These are phyloP conservation scores for Perizoma affinitatum DNA, from an alignment of 2,888 invertebrate species.

Conservation along the genomic window DNA sequence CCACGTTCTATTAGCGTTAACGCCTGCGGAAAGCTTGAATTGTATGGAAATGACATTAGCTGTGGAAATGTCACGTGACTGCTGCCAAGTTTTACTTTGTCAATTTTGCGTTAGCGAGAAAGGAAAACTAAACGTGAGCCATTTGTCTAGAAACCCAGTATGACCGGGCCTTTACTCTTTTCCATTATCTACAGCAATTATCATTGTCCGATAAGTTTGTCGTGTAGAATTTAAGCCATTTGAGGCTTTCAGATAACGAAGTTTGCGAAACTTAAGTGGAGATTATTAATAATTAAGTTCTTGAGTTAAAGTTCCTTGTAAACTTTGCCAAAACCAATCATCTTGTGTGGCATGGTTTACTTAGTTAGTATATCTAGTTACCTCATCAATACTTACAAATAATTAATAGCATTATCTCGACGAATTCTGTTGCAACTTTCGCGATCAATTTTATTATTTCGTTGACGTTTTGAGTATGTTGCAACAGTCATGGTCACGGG, in stretches of 20 bases:
- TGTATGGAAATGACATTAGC: too few species aligned
- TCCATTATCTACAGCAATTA: background rate
- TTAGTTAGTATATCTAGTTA: conserved; percentile 16
- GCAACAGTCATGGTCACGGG: too few species aligned
- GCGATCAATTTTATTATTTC: too few species aligned
- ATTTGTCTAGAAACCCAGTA: background rate
- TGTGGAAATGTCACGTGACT: too few species aligned
- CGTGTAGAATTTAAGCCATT: conserved; percentile 38
- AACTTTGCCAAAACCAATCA: conserved; percentile 61
- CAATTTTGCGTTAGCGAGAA: too few species aligned
- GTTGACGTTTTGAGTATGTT: too few species aligned
- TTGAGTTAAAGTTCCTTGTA: conserved; percentile 53
- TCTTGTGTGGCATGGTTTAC: conserved; percentile 40
- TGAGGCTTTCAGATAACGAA: conserved; percentile 58
- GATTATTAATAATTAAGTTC: conserved; percentile 67
- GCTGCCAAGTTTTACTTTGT: too few species aligned
- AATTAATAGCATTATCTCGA: background rate
- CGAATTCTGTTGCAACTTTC: too few species aligned
- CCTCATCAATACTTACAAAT: conserved; percentile 10
- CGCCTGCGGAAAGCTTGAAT: too few species aligned
- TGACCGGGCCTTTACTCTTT: background rate
- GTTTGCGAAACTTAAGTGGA: conserved; percentile 60
- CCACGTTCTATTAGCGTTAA: too few species aligned
- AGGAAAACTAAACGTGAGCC: too few species aligned
- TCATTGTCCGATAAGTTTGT: conserved; percentile 4